Percentiles rank a stretch among this genome's conserved stretches.
phyloP scores from a whole-genome alignment of 2,888 invertebrate species.

The Acronicta alni region DNA sequence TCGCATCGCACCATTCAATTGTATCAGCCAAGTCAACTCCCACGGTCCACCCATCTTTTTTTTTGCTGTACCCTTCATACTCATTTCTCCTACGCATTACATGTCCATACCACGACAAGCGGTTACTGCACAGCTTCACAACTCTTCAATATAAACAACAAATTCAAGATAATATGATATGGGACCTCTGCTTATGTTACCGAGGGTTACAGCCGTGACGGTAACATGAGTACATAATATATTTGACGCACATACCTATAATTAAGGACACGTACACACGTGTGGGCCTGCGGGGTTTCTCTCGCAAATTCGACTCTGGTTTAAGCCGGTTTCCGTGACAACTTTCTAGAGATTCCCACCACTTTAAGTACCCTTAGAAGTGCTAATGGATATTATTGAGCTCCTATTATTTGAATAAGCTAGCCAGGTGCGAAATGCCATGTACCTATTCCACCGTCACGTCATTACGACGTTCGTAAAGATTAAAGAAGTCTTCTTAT shows the following conservation, averaged over 20 bases:
- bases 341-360: slow-evolving; percentile 85
- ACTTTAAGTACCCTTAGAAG: slow-evolving; percentile 77
- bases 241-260: slow-evolving; percentile 44
- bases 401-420: slow-evolving; percentile 17
- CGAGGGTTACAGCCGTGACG: slow-evolving; percentile 24
- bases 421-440: not conserved
- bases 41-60: too few species aligned
- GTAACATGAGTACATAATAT: slow-evolving; percentile 36
- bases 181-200: slow-evolving; percentile 8
- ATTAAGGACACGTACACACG: slow-evolving; percentile 58
- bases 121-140: too few species aligned
- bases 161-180: slow-evolving; percentile 9
- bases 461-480: not conserved
- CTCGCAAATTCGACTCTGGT: slow-evolving; percentile 74
- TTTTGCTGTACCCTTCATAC: too few species aligned
- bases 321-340: slow-evolving; percentile 80
- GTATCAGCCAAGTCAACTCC: too few species aligned
- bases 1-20: too few species aligned
- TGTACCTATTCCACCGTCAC: too few species aligned
- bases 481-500: not conserved
- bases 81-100: too few species aligned
- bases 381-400: slow-evolving; percentile 78
- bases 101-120: too few species aligned
- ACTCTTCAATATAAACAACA: slow-evolving; percentile 3
- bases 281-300: slow-evolving; percentile 67